Evolutionary conservation across 2,888 invertebrate species (phyloP), one percentile per base, ranked within the genome.

Genomic region (Iselma pallidipennis): DNA sequence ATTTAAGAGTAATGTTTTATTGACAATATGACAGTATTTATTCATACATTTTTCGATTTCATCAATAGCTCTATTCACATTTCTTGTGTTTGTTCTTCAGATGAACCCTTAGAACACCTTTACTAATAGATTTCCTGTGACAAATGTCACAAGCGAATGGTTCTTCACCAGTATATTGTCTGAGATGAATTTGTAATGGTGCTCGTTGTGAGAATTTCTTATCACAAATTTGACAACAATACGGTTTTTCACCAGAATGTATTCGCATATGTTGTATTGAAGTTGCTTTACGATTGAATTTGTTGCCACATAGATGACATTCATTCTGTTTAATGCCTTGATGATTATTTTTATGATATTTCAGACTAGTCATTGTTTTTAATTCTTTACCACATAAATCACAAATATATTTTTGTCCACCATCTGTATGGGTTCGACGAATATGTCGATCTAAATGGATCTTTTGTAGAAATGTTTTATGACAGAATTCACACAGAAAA

Each of bases 191-290:
- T 6, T 74, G 71, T 42, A 78, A 59, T 71, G 69, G 14, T 70
- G 73, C 55, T 73, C 76, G 55, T 71, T 76, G 59, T 19, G 84
- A 84, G 76, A 86, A 87, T 1, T 84, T 84, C 72, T 86, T 86
- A 50, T 85, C 74, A 54, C 79, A 78, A 4, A 73, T 68, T n/a
- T 66, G 66, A 55, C 78, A 78, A n/a, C 63, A 59, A 45, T 75
- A 74, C 0, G 77, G 75, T 42, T 73, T 74, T 28, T 76, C 74
- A 0, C 74, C 74, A 1, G 75, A 75, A 54, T 77, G 76, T 1
- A 71, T 72, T 21, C 77, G 65, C 57, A 72, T 70, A 61, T 80
- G 80, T 49, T 74, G 72, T 23, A 72, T 76, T 4, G 78, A 63
- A 2, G 76, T 74, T 42, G 73, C 75, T 54, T 71, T 71, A 57